Conservation (phyloP, 2,888 invertebrate species). For the Eurois occulta region DNA sequence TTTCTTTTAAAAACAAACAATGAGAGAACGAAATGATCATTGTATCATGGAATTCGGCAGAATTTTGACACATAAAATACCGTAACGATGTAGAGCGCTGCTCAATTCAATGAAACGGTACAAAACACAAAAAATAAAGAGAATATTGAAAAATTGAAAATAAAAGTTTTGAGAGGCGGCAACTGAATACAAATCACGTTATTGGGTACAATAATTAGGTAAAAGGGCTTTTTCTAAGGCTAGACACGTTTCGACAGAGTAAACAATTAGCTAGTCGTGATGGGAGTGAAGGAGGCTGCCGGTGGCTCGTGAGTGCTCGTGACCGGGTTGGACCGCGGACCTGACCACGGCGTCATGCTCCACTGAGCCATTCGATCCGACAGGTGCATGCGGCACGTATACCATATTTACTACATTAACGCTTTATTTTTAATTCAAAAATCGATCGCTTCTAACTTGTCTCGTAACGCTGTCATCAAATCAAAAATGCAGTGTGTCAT, state of each 20-base stretch:
- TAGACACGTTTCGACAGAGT: slow-evolving; percentile 64
- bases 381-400: slow-evolving; percentile 79
- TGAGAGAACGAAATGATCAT: slow-evolving; percentile 9
- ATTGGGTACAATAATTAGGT: slow-evolving; percentile 50
- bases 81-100: slow-evolving; percentile 23
- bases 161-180: slow-evolving; percentile 21
- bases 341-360: slow-evolving; percentile 80
- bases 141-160: slow-evolving; percentile 29
- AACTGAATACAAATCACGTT: slow-evolving; percentile 52
- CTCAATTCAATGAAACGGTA: slow-evolving; percentile 24
- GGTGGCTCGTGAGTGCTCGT: slow-evolving; percentile 72
- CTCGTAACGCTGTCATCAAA: slow-evolving; percentile 38
- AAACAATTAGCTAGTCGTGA: slow-evolving; percentile 77
- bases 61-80: slow-evolving; percentile 27
- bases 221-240: slow-evolving; percentile 54
- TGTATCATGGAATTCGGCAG: slow-evolving; percentile 4
- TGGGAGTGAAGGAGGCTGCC: slow-evolving; percentile 72
- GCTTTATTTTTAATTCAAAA: slow-evolving; percentile 41
- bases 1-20: slow-evolving; percentile 27
- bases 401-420: slow-evolving; percentile 52
- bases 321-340: slow-evolving; percentile 70
- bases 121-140: slow-evolving; percentile 5
- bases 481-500: slow-evolving; percentile 48
- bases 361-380: slow-evolving; percentile 82
- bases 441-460: slow-evolving; percentile 25